Evolutionary conservation across 2,888 invertebrate genomes (phyloP).

Genomic region (Erannis defoliaria): DNA sequence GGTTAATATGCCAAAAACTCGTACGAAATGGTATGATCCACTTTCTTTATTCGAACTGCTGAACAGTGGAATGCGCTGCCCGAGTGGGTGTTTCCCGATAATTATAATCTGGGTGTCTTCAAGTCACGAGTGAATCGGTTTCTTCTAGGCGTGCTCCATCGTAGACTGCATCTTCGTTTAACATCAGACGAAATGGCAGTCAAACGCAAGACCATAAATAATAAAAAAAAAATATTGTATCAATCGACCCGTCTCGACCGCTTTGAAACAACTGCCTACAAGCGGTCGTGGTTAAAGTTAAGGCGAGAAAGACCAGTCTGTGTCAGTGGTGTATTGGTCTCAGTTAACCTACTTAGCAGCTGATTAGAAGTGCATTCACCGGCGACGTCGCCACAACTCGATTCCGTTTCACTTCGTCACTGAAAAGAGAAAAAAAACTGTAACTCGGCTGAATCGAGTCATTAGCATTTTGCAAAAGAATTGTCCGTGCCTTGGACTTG

Average conservation of each 20-base stretch:
- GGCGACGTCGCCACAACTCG: slow-evolving; percentile 12
- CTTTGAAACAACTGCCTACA: not conserved
- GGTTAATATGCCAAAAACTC: no score
- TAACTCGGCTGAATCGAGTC: slow-evolving; percentile 12
- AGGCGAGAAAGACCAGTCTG: not conserved
- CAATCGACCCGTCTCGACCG: no score
- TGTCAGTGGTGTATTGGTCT: not conserved
- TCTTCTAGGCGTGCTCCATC: no score
- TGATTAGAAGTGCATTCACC: slow-evolving; percentile 20
- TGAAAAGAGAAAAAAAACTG: slow-evolving; percentile 19
- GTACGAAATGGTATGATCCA: no score
- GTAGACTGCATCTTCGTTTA: no score
- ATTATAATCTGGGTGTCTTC: no score
- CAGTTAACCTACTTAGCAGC: slow-evolving; percentile 18
- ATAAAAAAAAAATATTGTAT: no score
- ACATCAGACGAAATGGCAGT: no score
- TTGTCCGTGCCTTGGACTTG: not conserved
- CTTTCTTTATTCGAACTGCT: no score
- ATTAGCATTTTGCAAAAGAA: slow-evolving; percentile 20
- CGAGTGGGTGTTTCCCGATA: no score
- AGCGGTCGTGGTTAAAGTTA: not conserved
- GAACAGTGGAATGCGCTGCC: no score
- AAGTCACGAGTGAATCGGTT: not conserved
- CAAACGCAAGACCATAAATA: no score
- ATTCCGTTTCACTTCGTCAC: slow-evolving; percentile 9